Evolutionary conservation across 2,113 vertebrate genomes (phyloP), one percentile per base, ranked within the genome.

Genomic region (Cyanistes caeruleus): DNA sequence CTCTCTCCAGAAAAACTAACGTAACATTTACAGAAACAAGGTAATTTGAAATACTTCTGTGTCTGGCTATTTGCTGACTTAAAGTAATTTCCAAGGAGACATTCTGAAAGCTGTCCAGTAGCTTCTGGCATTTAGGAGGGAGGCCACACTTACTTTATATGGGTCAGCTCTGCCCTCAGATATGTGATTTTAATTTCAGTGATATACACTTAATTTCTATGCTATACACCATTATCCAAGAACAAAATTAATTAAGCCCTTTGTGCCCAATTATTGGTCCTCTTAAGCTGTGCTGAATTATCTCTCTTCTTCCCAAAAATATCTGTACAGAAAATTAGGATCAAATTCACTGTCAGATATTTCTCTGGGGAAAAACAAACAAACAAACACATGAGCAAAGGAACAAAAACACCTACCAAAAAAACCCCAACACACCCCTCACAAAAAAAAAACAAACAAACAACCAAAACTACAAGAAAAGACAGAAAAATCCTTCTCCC

Each of bases 61-160:
- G 44, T 72, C 83, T 85, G 43, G 90, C 90, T 82, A 74, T 83
- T 93, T 95, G n/a, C 83, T 93, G 91, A 93, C 75, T 72, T 73
- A 14, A 13, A 82, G 43, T n/a, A 15, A 87, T 87, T 93, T 88
- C 76, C 73, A 95, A 91, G 60, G 59, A 85, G 52, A 91, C 10
- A 1, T 43, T 82, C 60, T 84, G 74, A 95, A 91, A 87, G 19
- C 20, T 64, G 23, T 78, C 75, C 65, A 91, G 65, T 12, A 76
- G 76, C 53, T 93, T 77, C 52, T 78, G 68, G 60, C 56, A 72
- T 63, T 93, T 80, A 87, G 69, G 44, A 88, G 5, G 6, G 39
- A 94, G 63, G 83, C 60, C 67, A 93, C 7, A 3, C 22, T 89
- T 1, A 1, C 15, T 88, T 78, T 88, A 85, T 72, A 58, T 48